Conservation (phyloP, 2,797 vertebrate species). For the Balearica regulorum region DNA sequence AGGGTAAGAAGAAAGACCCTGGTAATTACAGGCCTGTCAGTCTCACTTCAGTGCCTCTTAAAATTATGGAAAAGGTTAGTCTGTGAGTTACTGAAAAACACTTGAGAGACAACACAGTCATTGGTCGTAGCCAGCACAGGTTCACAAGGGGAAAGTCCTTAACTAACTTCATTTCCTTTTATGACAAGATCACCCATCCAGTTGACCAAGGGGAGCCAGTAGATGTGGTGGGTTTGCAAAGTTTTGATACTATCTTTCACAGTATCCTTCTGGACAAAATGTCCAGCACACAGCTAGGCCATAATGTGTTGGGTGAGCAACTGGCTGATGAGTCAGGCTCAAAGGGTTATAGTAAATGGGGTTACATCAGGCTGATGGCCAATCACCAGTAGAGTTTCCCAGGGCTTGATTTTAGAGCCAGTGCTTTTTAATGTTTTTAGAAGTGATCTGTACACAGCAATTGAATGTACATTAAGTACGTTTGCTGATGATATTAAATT, state of each 20-base stretch:
- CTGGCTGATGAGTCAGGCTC: not conserved
- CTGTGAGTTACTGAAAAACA: not conserved
- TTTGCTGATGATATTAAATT: not conserved
- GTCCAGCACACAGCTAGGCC: not conserved
- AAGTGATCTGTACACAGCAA: not conserved
- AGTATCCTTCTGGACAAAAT: not conserved
- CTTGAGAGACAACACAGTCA: not conserved
- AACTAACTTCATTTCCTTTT: not conserved
- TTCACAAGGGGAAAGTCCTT: not conserved
- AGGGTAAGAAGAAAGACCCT: not conserved
- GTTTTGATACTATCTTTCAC: not conserved
- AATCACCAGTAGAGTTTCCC: not conserved
- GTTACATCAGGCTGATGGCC: not conserved
- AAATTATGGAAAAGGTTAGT: not conserved
- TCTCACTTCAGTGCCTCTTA: not conserved
- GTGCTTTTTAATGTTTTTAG: not conserved
- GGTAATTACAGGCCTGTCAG: not conserved
- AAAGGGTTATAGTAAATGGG: not conserved
- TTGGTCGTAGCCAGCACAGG: not conserved
- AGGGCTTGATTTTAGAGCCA: not conserved
- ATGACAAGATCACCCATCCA: not conserved
- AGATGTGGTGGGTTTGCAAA: not conserved
- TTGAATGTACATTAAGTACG: not conserved
- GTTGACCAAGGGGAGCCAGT: not conserved
- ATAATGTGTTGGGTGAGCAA: not conserved